Conservation (phyloP, 2,797 vertebrate genomes). For the Syngnathus acus region DNA sequence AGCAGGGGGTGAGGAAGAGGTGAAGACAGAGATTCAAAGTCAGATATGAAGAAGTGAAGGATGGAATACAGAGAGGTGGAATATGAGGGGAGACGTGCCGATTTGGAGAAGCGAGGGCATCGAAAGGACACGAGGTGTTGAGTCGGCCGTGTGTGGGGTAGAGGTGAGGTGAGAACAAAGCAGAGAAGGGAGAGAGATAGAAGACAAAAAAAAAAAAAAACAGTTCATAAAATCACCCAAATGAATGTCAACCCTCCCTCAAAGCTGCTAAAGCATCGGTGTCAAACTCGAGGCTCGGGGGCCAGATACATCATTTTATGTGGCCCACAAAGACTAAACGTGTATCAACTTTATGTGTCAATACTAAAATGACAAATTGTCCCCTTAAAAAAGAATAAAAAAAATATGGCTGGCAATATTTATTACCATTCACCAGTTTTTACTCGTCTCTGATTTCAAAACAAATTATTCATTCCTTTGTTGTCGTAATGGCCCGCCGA, state of each 20-base stretch:
- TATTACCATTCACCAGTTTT: neutral
- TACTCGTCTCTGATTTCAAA: too few species aligned
- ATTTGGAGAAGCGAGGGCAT: slow-evolving; percentile 38
- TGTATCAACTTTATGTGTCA: too few species aligned
- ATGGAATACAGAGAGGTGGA: slow-evolving; percentile 21
- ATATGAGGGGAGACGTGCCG: slow-evolving; percentile 28
- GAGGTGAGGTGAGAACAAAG: neutral
- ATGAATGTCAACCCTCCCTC: slow-evolving; percentile 6
- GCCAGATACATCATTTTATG: too few species aligned
- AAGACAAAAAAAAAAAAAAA: slow-evolving; percentile 2
- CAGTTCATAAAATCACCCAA: slow-evolving; percentile 9
- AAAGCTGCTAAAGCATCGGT: too few species aligned
- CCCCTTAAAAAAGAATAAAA: too few species aligned
- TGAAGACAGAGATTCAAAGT: slow-evolving; percentile 39
- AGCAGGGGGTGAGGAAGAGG: slow-evolving; percentile 39
- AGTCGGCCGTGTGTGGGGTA: slow-evolving; percentile 9
- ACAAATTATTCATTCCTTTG: too few species aligned
- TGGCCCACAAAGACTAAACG: too few species aligned
- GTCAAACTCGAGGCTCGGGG: too few species aligned
- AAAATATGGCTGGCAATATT: too few species aligned
- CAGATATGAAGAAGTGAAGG: slow-evolving; percentile 39
- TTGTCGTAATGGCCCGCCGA: too few species aligned
- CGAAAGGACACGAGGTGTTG: slow-evolving; percentile 30
- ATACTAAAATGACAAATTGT: too few species aligned
- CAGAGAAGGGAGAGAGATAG: slow-evolving; percentile 3